These are phyloP conservation scores for roundworm (Caenorhabditis elegans) DNA, from an alignment of 1,140 invertebrate species.

Conservation along the genomic window DNA sequence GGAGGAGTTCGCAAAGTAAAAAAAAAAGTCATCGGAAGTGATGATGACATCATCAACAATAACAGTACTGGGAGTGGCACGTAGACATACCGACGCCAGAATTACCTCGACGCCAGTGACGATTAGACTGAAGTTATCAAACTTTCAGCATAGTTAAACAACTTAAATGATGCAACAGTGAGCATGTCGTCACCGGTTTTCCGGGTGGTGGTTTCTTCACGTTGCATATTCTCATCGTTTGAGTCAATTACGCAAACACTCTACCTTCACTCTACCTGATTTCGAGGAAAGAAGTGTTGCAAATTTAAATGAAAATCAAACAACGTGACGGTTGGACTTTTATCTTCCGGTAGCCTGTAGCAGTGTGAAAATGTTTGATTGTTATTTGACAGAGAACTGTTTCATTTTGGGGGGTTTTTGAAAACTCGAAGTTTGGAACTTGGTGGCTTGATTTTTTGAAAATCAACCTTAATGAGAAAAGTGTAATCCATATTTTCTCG, in stretches of 20 bases:
- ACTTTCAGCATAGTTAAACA: neutral
- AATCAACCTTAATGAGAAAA: too few relatives aligned
- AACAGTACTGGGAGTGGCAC: constrained; percentile 6
- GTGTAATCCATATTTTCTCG: too few relatives aligned
- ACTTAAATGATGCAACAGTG: constrained; percentile 5
- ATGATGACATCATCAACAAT: neutral
- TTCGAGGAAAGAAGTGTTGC: neutral
- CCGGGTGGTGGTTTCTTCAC: neutral
- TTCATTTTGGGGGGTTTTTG: too few relatives aligned
- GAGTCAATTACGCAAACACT: constrained; percentile 1
- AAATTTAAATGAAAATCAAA: constrained; percentile 14
- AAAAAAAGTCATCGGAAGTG: neutral
- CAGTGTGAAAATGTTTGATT: too few relatives aligned
- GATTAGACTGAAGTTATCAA: neutral
- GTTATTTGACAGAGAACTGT: too few relatives aligned
- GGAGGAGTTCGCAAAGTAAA: neutral
- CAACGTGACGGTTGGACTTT: neutral
- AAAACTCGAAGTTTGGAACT: too few relatives aligned
- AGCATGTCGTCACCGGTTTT: neutral
- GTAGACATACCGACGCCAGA: neutral
- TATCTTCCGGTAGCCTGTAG: too few relatives aligned
- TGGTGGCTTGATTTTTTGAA: too few relatives aligned
- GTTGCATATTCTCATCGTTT: constrained; percentile 20
- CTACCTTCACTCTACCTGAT: too few relatives aligned
- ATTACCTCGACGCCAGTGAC: neutral